Evolutionary conservation across 2,888 invertebrate genomes (phyloP), one percentile per base, ranked within the genome.

Genomic region (Epicampocera succincta): DNA sequence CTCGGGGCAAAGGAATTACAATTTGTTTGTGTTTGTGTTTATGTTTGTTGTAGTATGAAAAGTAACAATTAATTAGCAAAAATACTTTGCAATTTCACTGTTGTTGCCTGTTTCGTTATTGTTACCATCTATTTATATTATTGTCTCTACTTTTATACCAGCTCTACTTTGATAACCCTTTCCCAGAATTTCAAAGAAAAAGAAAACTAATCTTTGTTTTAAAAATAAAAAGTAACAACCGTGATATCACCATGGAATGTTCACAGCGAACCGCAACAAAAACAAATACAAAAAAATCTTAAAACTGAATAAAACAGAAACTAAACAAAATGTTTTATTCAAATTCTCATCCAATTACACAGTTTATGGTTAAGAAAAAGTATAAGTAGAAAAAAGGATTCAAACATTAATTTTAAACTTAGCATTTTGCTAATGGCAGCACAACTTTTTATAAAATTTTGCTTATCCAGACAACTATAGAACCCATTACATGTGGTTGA

Each of bases 41-140:
- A 13, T 15, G 9, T 40, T 54, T 38, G 19, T 29, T 69, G 1
- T 71, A 3, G 44, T 69, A 56, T 19, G 60, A 80, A 77, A 58
- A 82, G 77, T 77, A 74, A 80, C 84, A 85, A 85, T 85, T 85
- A 85, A 85, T 85, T 85, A 84, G 84, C 77, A 84, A 83, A 85
- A 83, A 83, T 84, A 84, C 84, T 84, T 81, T 84, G 81, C 74
- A 74, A 73, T 71, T 83, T 54, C 52, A 60, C 52, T 58, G 48
- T 56, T 11, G 17, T 29, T 76, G 52, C 42, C 71, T 60, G 33
- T 33, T 33, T 33, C 9, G 33, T 66, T 66, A 44, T 17, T 65
- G 25, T 56, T 60, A 46, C 17, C 69, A 42, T 21, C 54, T 63
- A 42, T 58, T 68, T 71, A 38, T 48, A 71, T 65, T 52, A 52